These are phyloP conservation scores for Limanda limanda DNA, from an alignment of 2,113 vertebrate species.

Conservation along the genomic window DNA sequence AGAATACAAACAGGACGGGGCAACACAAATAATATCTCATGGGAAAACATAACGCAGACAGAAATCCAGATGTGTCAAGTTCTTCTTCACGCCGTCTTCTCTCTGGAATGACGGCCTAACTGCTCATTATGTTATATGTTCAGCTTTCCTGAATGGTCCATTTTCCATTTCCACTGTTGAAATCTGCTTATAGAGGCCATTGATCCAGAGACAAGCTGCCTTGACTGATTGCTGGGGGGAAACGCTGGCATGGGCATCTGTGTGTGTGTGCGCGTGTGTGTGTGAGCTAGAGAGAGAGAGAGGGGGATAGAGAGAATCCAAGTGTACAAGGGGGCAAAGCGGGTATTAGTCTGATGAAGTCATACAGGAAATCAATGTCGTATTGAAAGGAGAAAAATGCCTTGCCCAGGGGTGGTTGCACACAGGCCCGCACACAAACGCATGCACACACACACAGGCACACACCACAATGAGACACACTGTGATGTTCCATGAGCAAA, in stretches of 20 bases:
- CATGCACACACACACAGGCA: constrained; percentile 35
- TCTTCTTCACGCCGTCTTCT: constrained; percentile 33
- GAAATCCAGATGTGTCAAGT: constrained; percentile 53
- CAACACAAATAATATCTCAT: constrained; percentile 32
- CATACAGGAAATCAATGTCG: constrained; percentile 93
- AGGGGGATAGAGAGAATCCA: constrained; percentile 43
- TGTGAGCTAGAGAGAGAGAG: neutral
- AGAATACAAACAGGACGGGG: neutral
- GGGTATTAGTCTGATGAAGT: constrained; percentile 93
- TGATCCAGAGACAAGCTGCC: constrained; percentile 73
- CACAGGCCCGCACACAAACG: constrained; percentile 57
- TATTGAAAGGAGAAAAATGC: constrained; percentile 86
- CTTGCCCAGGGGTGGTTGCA: constrained; percentile 78
- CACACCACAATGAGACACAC: constrained; percentile 63
- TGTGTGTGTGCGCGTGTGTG: constrained; percentile 76
- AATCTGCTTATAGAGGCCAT: constrained; percentile 71
- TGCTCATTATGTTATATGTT: constrained; percentile 69
- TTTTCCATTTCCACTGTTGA: constrained; percentile 69
- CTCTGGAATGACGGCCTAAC: constrained; percentile 55
- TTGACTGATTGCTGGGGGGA: constrained; percentile 76
- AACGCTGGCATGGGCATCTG: constrained; percentile 83
- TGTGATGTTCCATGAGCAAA: constrained; percentile 52
- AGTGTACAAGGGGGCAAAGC: constrained; percentile 85
- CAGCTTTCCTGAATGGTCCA: constrained; percentile 61
- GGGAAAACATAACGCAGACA: constrained; percentile 45